Evolutionary conservation across 2,888 invertebrate genomes (phyloP).

Genomic region (Athetis lepigone): DNA sequence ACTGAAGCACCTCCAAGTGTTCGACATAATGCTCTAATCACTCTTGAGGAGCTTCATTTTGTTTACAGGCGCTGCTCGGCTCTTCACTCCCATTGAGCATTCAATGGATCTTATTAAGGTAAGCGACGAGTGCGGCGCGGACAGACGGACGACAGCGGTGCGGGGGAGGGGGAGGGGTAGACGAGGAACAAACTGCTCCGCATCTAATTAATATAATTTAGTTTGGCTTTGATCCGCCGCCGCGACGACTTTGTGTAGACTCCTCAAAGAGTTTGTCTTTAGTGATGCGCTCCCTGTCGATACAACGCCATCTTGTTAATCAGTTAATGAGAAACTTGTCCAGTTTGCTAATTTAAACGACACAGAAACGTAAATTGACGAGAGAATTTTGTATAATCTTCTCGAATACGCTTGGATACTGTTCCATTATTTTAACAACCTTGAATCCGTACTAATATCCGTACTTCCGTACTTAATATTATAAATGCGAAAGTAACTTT

Average conservation of each 20-base stretch:
- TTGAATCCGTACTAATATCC: too few species aligned
- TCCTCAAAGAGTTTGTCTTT: conserved; percentile 53
- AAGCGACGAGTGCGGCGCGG: conserved; percentile 1
- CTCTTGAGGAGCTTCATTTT: conserved; percentile 9
- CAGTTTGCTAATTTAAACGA: too few species aligned
- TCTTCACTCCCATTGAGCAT: conserved; percentile 4
- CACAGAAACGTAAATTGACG: too few species aligned
- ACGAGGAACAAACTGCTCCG: conserved; percentile 35
- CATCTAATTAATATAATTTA: conserved; percentile 76
- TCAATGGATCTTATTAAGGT: conserved; percentile 43
- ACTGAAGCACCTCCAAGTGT: background rate
- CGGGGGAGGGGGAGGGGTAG: background rate
- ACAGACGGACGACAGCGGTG: too few species aligned
- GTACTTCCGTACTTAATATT: too few species aligned
- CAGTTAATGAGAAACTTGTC: too few species aligned
- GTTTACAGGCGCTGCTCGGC: background rate
- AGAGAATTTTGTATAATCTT: too few species aligned
- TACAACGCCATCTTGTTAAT: background rate
- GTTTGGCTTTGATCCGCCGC: conserved; percentile 69
- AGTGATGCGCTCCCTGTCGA: conserved; percentile 31
- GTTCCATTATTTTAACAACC: too few species aligned
- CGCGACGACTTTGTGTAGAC: conserved; percentile 54
- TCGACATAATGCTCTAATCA: conserved; percentile 7
- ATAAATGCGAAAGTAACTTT: too few species aligned
- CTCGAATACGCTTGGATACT: too few species aligned